A percentile compares a stretch with the other conserved stretches of the same genome.
Conservation (phyloP, 2,888 invertebrate genomes). For the Torymus auratus region DNA sequence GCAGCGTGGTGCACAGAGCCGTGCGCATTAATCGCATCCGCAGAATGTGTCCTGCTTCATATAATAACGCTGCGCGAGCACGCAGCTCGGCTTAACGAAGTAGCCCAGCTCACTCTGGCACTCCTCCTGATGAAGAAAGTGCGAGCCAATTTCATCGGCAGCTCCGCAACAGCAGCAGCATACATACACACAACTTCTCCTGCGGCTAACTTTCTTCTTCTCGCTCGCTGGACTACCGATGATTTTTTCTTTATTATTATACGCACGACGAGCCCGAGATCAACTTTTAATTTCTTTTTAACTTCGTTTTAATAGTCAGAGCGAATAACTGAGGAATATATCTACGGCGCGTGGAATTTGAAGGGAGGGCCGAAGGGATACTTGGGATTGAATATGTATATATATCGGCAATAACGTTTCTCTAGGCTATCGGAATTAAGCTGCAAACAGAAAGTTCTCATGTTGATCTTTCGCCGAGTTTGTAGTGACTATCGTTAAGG, state of each 20-base stretch:
- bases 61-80: neutral
- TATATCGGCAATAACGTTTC: conserved; percentile 21
- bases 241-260: neutral
- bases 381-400: neutral
- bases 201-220: too few species aligned
- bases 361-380: neutral
- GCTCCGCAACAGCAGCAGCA: neutral
- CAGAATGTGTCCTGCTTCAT: conserved; percentile 10
- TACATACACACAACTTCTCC: too few species aligned
- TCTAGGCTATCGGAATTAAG: conserved; percentile 29
- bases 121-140: conserved; percentile 25
- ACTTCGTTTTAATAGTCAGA: too few species aligned
- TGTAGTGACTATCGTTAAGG: neutral
- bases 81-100: conserved; percentile 24
- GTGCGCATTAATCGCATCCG: conserved; percentile 17
- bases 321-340: too few species aligned
- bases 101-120: neutral
- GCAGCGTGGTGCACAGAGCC: neutral
- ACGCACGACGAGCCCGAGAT: neutral
- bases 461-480: conserved; percentile 32
- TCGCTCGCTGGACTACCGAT: too few species aligned
- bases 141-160: conserved; percentile 12
- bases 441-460: conserved; percentile 32
- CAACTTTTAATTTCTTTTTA: conserved; percentile 3
- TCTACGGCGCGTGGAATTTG: too few species aligned